phyloP scores from a whole-genome alignment of 2,113 vertebrate species.

The Dryoscopus gambensis region DNA sequence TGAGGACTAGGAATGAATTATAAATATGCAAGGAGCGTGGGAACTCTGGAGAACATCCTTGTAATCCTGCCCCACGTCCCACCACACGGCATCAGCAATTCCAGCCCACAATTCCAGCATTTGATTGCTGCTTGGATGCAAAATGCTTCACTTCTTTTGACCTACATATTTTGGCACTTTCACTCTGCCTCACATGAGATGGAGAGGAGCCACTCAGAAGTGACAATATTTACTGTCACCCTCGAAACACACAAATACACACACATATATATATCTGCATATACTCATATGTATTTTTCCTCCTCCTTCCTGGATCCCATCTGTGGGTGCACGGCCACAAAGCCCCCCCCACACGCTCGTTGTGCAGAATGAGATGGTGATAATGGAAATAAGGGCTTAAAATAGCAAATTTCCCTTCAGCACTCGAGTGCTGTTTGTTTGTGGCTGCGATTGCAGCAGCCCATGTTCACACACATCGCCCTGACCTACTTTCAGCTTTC shows the following conservation, averaged over 20 bases:
- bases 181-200: not conserved
- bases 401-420: constrained; percentile 23
- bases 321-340: not conserved
- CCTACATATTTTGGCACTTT: not conserved
- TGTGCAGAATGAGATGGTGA: not conserved
- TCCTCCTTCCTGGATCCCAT: not conserved
- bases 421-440: not conserved
- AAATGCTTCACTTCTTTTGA: not conserved
- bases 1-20: not conserved
- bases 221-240: not conserved
- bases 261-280: rapidly evolving
- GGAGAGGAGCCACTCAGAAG: not conserved
- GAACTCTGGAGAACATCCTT: not conserved
- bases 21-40: rapidly evolving
- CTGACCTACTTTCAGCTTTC: constrained; percentile 59
- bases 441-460: not conserved
- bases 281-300: rapidly evolving
- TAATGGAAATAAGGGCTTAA: not conserved
- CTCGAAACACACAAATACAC: rapidly evolving
- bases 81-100: rapidly evolving
- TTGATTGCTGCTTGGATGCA: not conserved
- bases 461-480: not conserved
- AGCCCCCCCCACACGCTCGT: not conserved
- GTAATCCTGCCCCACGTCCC: rapidly evolving
- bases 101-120: not conserved